Evolutionary conservation across 2,113 vertebrate species (phyloP), one percentile per base, ranked within the genome.

Genomic region (Fulica atra): DNA sequence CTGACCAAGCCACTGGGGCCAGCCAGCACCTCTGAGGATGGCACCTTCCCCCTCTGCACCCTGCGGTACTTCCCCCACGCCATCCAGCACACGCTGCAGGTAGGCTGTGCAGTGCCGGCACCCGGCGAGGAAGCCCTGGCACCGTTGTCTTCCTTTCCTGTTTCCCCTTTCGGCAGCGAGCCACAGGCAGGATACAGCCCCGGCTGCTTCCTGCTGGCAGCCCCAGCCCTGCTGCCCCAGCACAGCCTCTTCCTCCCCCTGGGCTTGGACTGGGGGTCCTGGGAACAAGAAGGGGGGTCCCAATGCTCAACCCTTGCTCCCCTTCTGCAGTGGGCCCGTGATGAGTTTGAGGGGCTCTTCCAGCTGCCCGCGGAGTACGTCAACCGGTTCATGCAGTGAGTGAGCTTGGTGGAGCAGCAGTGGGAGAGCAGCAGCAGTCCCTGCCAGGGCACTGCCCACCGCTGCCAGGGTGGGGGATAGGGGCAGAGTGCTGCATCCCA

Each of bases 21-120:
- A 0, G 87, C 7, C 4, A 9, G 33, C 9, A 26, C 90, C 16
- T 60, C 72, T 1, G 54, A 88, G 14, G 82, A 95, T 1, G 74
- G 59, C 10, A 69, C 86, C 26, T 89, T 99, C 64, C 98, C 98
- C 3, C 76, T 98, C 57, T 99, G 99, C 78, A 99, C 99, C 0
- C 82, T 99, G 51, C 98, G 98, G 79, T 89, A 98, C 98, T 99
- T 99, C 86, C 99, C 99, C 48, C 95, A 94, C 89, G 97, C 97
- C 71, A 98, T 98, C 14, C 98, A 98, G 96, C 99, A 99, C 92
- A 98, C 98, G 0, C 89, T 99, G 57, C 99, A 99, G 98, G 99
- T 99, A 86, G 69, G 83, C 59, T 88, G 61, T 29, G 61, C 64
- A 0, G 0, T 1, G 2, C 38, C 1, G 5, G 70, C 53, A 53